Evolutionary conservation across 2,113 vertebrate genomes (phyloP).

Genomic region (Henicopernis longicauda): DNA sequence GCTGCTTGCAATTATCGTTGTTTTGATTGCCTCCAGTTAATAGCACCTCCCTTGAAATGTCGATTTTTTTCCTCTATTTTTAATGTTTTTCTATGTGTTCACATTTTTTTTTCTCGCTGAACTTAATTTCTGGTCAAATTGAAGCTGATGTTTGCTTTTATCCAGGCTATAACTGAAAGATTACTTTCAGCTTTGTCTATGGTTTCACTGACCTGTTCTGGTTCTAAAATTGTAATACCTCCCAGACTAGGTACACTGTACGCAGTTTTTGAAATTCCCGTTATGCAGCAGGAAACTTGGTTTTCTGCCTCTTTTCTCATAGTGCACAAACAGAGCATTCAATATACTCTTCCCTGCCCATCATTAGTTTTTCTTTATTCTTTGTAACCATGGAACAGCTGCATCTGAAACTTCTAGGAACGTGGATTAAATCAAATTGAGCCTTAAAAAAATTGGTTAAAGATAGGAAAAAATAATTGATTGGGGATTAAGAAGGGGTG

Average conservation of each 20-base stretch:
- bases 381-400: background rate
- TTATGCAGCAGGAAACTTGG: background rate
- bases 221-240: background rate
- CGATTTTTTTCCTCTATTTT: background rate
- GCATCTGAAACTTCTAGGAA: background rate
- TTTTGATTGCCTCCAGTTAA: background rate
- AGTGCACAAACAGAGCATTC: background rate
- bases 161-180: background rate
- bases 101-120: rapidly evolving
- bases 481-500: background rate
- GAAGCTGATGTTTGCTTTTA: background rate
- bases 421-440: background rate
- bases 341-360: background rate
- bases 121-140: background rate
- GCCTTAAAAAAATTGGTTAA: background rate
- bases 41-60: background rate
- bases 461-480: background rate
- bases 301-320: background rate
- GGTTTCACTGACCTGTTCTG: background rate
- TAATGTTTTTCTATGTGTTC: background rate
- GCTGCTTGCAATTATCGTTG: background rate
- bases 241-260: background rate
- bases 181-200: background rate
- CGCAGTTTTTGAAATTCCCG: rapidly evolving
- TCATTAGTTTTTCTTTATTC: background rate